Conservation (phyloP, 23 tunicate species). For the Botrylloides violaceus region DNA sequence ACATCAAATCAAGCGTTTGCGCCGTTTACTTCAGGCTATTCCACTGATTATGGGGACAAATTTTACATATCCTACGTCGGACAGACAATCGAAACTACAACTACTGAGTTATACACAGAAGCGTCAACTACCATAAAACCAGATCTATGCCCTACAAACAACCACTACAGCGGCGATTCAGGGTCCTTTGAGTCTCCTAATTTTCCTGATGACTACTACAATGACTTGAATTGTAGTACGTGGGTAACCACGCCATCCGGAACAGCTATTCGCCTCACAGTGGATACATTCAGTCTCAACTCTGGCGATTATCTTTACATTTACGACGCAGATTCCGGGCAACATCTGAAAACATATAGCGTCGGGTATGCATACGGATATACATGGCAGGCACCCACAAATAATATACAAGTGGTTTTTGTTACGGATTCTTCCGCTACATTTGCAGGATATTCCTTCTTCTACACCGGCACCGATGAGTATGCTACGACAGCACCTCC, state of each 20-base stretch:
- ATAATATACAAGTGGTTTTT: neutral
- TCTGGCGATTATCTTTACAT: neutral
- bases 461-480: neutral
- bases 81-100: too few relatives aligned
- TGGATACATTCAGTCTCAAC: neutral
- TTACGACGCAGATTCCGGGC: neutral
- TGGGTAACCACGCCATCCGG: neutral
- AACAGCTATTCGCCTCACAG: neutral
- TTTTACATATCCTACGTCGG: constrained; percentile 4
- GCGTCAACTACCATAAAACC: too few relatives aligned
- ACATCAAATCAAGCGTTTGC: constrained; percentile 1
- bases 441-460: neutral
- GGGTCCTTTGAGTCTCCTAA: constrained; percentile 2
- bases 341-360: neutral
- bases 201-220: neutral
- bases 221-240: neutral
- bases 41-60: neutral
- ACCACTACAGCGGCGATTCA: too few relatives aligned
- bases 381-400: neutral
- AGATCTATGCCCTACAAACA: too few relatives aligned
- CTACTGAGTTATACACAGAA: neutral
- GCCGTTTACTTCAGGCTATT: neutral
- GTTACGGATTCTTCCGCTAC: neutral
- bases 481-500: neutral
- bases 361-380: neutral